Evolutionary conservation across 2,797 vertebrate species (phyloP).

Genomic region (Ctenosaura bakeri): DNA sequence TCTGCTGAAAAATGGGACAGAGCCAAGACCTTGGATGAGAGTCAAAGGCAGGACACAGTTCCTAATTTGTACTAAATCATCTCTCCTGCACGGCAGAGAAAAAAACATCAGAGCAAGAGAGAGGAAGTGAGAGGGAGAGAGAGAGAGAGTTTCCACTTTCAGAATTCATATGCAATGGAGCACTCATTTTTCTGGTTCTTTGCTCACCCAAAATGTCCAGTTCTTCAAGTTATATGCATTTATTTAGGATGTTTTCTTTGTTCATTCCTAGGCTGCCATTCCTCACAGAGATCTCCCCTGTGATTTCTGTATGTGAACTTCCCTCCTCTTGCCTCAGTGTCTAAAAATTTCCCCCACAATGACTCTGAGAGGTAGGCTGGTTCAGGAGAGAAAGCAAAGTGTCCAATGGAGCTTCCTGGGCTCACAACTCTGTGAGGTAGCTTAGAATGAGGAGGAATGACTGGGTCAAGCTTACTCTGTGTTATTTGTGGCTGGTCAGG

Average conservation of each 20-base stretch:
- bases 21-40: constrained; percentile 70
- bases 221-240: neutral
- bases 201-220: neutral
- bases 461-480: too few relatives aligned
- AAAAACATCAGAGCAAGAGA: too few relatives aligned
- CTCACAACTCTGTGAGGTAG: too few relatives aligned
- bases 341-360: too few relatives aligned
- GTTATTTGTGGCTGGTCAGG: too few relatives aligned
- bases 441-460: too few relatives aligned
- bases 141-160: neutral
- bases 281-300: neutral
- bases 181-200: neutral
- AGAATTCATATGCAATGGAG: neutral
- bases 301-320: too few relatives aligned
- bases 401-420: neutral
- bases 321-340: too few relatives aligned
- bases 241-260: neutral
- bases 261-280: neutral
- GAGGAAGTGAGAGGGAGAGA: too few relatives aligned
- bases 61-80: constrained; percentile 42
- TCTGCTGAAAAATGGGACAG: constrained; percentile 59
- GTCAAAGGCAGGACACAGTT: constrained; percentile 53
- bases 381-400: too few relatives aligned
- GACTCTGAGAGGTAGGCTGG: too few relatives aligned
- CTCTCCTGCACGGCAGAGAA: neutral